Evolutionary conservation across 2,797 vertebrate genomes (phyloP).

Genomic region (Cirrhinus molitorella): DNA sequence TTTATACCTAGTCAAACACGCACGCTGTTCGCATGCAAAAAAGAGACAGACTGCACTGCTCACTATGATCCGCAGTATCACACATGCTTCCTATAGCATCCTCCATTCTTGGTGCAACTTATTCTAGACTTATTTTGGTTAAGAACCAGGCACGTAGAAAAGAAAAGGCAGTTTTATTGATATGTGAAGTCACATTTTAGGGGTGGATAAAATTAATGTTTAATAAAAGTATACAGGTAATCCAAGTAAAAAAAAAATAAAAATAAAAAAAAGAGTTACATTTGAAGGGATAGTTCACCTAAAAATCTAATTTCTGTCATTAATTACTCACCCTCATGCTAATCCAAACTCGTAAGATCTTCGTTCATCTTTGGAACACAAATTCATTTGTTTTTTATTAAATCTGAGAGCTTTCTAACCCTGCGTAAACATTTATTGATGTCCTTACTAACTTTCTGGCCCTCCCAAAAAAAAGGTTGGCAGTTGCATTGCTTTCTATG

Average conservation of each 20-base stretch:
- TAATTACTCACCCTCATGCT: neutral
- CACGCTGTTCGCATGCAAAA: conserved; percentile 11
- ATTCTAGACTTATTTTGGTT: neutral
- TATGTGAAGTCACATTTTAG: neutral
- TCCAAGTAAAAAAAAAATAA: too few species aligned
- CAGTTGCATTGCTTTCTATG: too few species aligned
- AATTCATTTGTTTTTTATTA: neutral
- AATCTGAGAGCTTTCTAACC: neutral
- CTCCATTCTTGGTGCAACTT: neutral
- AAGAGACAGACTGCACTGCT: neutral
- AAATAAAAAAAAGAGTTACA: neutral
- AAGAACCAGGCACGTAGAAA: neutral
- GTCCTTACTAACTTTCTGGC: neutral
- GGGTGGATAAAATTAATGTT: neutral
- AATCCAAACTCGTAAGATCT: too few species aligned
- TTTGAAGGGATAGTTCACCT: neutral
- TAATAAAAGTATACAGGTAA: neutral
- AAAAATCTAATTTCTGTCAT: neutral
- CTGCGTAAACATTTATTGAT: neutral
- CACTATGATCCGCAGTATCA: neutral
- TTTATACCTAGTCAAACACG: conserved; percentile 27
- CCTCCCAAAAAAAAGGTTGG: too few species aligned
- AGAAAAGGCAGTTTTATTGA: neutral
- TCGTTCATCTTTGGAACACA: neutral
- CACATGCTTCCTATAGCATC: neutral